Evolutionary conservation across 2,888 invertebrate genomes (phyloP).

Genomic region (Lathronympha strigana): DNA sequence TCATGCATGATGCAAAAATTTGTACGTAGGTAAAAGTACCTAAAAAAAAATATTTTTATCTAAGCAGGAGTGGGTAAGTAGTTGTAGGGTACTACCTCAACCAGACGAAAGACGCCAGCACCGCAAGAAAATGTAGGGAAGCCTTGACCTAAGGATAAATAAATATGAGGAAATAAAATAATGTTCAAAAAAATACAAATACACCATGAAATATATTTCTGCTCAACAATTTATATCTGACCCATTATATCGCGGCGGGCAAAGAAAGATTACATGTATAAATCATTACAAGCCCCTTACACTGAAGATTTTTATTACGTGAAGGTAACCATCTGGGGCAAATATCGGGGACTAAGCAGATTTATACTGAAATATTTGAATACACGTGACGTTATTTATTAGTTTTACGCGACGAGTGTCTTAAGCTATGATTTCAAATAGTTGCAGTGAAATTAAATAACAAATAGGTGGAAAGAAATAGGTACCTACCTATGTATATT

Average conservation of each 20-base stretch:
- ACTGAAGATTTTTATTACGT: slow-evolving; percentile 19
- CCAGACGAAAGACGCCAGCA: too few relatives aligned
- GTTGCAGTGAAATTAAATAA: too few relatives aligned
- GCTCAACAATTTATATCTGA: slow-evolving; percentile 24
- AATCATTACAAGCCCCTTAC: slow-evolving; percentile 35
- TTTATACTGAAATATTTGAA: slow-evolving; percentile 18
- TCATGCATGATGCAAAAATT: too few relatives aligned
- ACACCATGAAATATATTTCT: slow-evolving; percentile 20
- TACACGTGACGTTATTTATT: slow-evolving; percentile 4
- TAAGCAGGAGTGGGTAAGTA: too few relatives aligned
- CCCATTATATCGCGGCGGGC: slow-evolving; percentile 18
- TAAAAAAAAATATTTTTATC: too few relatives aligned
- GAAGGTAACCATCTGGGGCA: background rate
- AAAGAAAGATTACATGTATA: slow-evolving; percentile 37
- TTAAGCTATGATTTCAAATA: too few relatives aligned
- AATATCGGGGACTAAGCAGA: slow-evolving; percentile 14
- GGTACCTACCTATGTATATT: too few relatives aligned
- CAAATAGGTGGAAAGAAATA: too few relatives aligned
- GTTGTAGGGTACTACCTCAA: too few relatives aligned
- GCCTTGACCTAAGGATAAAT: background rate
- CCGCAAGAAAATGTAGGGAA: too few relatives aligned
- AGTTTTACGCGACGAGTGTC: background rate
- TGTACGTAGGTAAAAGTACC: too few relatives aligned
- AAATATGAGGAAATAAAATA: background rate
- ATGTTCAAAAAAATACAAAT: background rate